A percentile compares a stretch with the other conserved stretches of the same genome.
These are phyloP conservation scores for Pristionchus pacificus DNA, from an alignment of 1,140 invertebrate genomes.

Conservation along the genomic window DNA sequence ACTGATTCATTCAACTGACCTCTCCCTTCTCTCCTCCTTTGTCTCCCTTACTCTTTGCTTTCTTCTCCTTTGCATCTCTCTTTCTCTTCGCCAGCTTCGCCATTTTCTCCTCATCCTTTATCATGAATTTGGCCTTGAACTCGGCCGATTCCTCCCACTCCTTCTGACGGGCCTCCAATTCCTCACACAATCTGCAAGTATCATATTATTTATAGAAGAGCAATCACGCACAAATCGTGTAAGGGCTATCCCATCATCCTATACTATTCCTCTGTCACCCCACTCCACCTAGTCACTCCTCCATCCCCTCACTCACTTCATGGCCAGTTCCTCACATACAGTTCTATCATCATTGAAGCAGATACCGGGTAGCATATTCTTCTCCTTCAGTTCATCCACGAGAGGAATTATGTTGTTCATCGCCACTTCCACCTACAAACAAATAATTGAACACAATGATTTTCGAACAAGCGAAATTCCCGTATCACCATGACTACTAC, in stretches of 20 bases:
- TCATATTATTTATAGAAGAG: no score
- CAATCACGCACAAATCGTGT: no score
- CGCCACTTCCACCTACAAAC: constrained; percentile 40
- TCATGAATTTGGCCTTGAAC: constrained; percentile 45
- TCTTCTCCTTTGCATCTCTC: constrained; percentile 49
- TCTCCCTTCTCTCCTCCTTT: constrained; percentile 31
- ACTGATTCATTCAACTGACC: no score
- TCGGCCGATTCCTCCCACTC: constrained; percentile 42
- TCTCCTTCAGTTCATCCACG: constrained; percentile 46
- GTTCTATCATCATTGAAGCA: constrained; percentile 56
- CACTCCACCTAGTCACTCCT: constrained; percentile 19
- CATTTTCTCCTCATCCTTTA: constrained; percentile 44
- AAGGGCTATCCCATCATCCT: no score
- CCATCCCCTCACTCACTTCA: constrained; percentile 41
- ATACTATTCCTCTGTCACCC: no score
- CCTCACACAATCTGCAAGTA: background rate
- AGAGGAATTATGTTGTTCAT: constrained; percentile 48
- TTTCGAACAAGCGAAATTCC: no score
- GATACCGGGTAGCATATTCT: constrained; percentile 47
- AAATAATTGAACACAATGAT: no score
- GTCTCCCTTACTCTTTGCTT: constrained; percentile 47
- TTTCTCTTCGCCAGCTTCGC: constrained; percentile 49
- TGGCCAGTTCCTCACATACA: constrained; percentile 49
- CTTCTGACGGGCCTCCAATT: constrained; percentile 35
- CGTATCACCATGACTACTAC: no score